Evolutionary conservation across 2,888 invertebrate genomes (phyloP), one percentile per base, ranked within the genome.

Genomic region (Drosophila recens): DNA sequence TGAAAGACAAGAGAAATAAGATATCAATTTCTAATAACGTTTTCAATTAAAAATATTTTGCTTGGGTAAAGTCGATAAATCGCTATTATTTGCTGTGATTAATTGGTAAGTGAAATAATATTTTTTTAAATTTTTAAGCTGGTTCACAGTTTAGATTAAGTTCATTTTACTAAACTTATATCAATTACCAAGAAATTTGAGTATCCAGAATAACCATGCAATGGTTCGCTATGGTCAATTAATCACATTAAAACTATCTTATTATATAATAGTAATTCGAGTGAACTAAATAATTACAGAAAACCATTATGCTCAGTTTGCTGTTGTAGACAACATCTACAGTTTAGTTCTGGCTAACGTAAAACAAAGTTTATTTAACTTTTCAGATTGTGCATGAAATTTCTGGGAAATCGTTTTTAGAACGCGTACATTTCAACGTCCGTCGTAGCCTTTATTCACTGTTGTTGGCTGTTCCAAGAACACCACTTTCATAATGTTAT

Each of bases 391-490:
- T 43, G 20, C 4, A 43, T 43, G 2, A 11, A 20, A 20, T 43
- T 43, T 20, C 4, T 5, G 1, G 20, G 20, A 43, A 43, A 20
- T 11, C 10, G 20, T 11, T 20, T 20, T 10, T 6, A 42, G 8
- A 10, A 42, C 17, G 17, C 27, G 6, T 27, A 6, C 5, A 42
- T 17, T 42, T 17, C 42, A 42, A 10, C 38, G n/a, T 38, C 40
- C 40, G 20, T 43, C 11, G 11, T 46, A 1, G 2, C 17, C 3
- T 9, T 46, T 8, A n/a, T 8, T 46, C 27, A 27, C 13, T 46
- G 13, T 46, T 8, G 45, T 27, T 43, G 43, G 42, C 20, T 46
- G 27, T 46, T 27, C 45, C 23, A n/a, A n/a, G 45, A 27, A 46
- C n/a, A n/a, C 3, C 27, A 27, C 13, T 45, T 27, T 23, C 45